phyloP scores from a whole-genome alignment of 2,113 vertebrate genomes.

The Panthera uncia region DNA sequence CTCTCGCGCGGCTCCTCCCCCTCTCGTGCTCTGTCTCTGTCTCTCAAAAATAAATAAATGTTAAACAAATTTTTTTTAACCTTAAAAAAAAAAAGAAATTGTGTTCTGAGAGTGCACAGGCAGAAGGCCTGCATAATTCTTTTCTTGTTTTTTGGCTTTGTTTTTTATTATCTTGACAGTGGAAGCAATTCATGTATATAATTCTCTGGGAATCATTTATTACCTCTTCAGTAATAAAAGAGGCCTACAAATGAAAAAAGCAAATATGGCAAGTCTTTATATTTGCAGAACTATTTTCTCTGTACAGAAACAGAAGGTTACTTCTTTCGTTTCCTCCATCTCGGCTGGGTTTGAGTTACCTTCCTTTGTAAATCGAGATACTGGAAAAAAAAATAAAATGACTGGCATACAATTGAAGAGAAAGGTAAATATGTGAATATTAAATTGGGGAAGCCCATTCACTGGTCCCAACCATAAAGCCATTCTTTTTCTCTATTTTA shows the following conservation, averaged over 20 bases:
- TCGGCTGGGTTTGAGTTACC: neutral
- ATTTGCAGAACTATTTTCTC: neutral
- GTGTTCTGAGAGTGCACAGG: neutral
- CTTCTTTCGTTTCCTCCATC: neutral
- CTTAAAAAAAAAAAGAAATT: neutral
- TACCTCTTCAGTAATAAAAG: neutral
- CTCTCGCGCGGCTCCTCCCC: too few species aligned
- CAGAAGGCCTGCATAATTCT: neutral
- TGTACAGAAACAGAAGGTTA: neutral
- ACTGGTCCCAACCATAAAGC: neutral
- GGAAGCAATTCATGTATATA: neutral
- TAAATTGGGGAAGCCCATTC: neutral
- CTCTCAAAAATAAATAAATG: too few species aligned
- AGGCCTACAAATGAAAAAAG: neutral
- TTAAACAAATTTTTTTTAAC: too few species aligned
- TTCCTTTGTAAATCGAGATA: conserved; percentile 7
- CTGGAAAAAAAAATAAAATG: neutral
- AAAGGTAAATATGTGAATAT: neutral
- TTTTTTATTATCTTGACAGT: conserved; percentile 24
- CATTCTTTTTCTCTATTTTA: neutral
- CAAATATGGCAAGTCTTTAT: neutral
- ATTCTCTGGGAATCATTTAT: neutral
- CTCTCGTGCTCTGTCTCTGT: too few species aligned
- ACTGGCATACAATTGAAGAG: neutral
- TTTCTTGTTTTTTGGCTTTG: neutral